A percentile compares a stretch with the other conserved stretches of the same genome.
Evolutionary conservation across 2,797 vertebrate species (phyloP).

Genomic region (Eleutherodactylus coqui): DNA sequence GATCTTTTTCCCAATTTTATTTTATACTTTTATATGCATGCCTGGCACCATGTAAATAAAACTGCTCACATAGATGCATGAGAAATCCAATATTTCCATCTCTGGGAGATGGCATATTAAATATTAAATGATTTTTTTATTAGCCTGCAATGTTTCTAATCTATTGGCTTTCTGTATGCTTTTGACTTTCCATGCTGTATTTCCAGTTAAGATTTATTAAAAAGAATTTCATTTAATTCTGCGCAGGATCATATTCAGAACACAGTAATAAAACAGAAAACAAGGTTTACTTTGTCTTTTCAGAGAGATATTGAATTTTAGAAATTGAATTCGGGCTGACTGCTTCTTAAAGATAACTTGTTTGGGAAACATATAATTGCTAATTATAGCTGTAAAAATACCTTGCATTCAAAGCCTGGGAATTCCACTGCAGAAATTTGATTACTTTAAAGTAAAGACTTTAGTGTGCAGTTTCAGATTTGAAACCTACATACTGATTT

Average conservation of each 20-base stretch:
- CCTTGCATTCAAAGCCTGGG: neutral
- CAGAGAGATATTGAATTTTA: slow-evolving; percentile 18
- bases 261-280: slow-evolving; percentile 40
- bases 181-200: neutral
- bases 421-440: neutral
- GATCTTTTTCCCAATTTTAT: neutral
- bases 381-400: slow-evolving; percentile 36
- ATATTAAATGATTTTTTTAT: slow-evolving; percentile 40
- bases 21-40: neutral
- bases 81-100: slow-evolving; percentile 25
- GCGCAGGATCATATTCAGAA: slow-evolving; percentile 28
- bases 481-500: neutral
- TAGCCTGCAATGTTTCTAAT: neutral
- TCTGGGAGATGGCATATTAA: neutral
- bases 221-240: slow-evolving; percentile 34
- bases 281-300: slow-evolving; percentile 29
- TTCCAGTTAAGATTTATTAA: slow-evolving; percentile 46
- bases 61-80: neutral
- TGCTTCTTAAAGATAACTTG: slow-evolving; percentile 31
- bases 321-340: slow-evolving; percentile 40
- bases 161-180: neutral
- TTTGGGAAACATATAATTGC: slow-evolving; percentile 45
- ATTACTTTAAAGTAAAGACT: neutral
- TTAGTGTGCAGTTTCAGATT: neutral
- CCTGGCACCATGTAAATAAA: slow-evolving; percentile 8